These are phyloP conservation scores for Branchellion lobata DNA, from an alignment of 2,888 invertebrate species.

Conservation along the genomic window DNA sequence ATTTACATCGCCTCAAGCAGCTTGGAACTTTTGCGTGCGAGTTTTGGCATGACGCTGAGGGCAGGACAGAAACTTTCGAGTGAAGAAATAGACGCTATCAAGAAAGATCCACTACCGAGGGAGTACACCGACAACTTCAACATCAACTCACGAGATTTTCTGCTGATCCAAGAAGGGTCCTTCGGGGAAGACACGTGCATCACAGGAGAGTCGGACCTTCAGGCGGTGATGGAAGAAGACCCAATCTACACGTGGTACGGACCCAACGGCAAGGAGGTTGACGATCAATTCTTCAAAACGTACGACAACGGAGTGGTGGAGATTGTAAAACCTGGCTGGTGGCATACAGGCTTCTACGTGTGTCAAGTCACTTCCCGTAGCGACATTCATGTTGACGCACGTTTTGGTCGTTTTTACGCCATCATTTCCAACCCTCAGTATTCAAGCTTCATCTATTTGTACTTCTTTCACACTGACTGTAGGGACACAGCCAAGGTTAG, in stretches of 20 bases:
- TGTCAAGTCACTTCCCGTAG: slow-evolving; percentile 6
- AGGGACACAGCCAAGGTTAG: background rate
- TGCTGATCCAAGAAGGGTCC: slow-evolving; percentile 24
- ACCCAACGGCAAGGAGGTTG: slow-evolving; percentile 25
- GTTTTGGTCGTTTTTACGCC: slow-evolving; percentile 10
- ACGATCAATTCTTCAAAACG: background rate
- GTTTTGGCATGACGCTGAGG: no score
- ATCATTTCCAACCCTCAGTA: slow-evolving; percentile 15
- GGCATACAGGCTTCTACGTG: slow-evolving; percentile 19
- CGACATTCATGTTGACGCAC: background rate
- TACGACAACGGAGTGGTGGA: slow-evolving; percentile 24
- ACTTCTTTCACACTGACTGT: background rate
- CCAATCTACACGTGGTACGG: slow-evolving; percentile 35
- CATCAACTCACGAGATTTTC: background rate
- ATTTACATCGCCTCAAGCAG: no score
- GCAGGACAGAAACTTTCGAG: no score
- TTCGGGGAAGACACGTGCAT: slow-evolving; percentile 12
- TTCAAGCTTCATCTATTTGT: background rate
- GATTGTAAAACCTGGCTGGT: background rate
- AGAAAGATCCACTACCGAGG: background rate
- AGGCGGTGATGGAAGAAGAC: background rate
- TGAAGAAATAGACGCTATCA: no score
- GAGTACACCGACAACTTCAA: slow-evolving; percentile 9
- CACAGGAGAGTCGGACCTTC: background rate
- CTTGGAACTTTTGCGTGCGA: no score